These are phyloP conservation scores for Galeruca laticollis DNA, from an alignment of 2,888 invertebrate species.

Conservation along the genomic window DNA sequence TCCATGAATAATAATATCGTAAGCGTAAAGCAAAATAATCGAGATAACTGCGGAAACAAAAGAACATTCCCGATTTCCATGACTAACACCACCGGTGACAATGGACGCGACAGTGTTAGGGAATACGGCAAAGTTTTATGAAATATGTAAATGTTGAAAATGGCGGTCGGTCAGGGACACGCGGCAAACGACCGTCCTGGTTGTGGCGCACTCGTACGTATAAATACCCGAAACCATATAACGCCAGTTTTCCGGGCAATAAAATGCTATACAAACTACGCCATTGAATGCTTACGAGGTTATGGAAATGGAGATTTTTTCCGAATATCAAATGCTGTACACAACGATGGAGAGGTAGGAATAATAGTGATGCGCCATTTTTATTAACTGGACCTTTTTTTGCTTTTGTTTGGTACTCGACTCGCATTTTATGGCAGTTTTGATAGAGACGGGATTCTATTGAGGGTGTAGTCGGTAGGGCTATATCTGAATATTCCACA, in stretches of 20 bases:
- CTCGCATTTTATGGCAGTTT: conserved; percentile 28
- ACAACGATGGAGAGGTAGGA: conserved; percentile 20
- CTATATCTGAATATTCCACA: conserved; percentile 20
- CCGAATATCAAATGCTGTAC: conserved; percentile 25
- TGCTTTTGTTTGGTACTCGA: conserved; percentile 18
- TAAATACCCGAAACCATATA: conserved; percentile 61
- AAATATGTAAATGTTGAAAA: conserved; percentile 64
- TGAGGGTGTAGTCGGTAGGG: conserved; percentile 17
- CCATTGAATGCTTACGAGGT: conserved; percentile 62
- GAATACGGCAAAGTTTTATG: conserved; percentile 62
- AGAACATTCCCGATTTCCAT: conserved; percentile 35
- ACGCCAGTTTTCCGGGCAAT: conserved; percentile 63
- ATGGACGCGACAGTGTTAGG: conserved; percentile 52
- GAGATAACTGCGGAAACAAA: conserved; percentile 28
- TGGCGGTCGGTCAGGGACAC: conserved; percentile 56
- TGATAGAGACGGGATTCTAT: conserved; percentile 19
- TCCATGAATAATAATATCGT: too few relatives aligned
- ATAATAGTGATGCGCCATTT: conserved; percentile 31
- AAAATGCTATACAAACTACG: conserved; percentile 63
- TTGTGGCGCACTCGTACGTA: conserved; percentile 55
- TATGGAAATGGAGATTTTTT: conserved; percentile 59
- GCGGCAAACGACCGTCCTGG: conserved; percentile 36
- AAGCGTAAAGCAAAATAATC: too few relatives aligned
- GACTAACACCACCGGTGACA: conserved; percentile 35
- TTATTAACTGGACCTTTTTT: conserved; percentile 25